These are phyloP conservation scores for Chinchilla lanigera DNA, from an alignment of 2,113 vertebrate species.

Conservation along the genomic window DNA sequence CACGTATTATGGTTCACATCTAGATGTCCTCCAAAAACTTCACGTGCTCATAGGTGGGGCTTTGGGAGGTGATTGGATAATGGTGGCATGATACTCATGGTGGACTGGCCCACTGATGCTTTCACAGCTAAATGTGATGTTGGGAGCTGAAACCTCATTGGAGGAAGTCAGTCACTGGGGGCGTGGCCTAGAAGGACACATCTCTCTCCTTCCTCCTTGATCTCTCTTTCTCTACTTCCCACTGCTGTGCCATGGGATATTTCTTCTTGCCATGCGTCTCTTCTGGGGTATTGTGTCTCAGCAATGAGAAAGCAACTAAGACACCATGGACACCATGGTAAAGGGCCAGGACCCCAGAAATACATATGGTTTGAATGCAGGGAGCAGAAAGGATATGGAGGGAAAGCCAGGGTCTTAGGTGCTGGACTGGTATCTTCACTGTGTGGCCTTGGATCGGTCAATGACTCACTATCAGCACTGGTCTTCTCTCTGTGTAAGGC, in stretches of 20 bases:
- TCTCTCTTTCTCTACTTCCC: not conserved
- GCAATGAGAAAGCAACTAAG: not conserved
- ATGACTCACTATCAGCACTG: not conserved
- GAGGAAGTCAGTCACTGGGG: not conserved
- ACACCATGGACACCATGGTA: not conserved
- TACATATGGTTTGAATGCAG: not conserved
- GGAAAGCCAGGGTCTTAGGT: not conserved
- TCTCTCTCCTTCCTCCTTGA: not conserved
- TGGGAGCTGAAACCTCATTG: not conserved
- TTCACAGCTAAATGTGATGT: not conserved
- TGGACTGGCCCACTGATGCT: not conserved
- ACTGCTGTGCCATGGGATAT: not conserved
- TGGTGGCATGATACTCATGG: not conserved
- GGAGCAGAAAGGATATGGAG: not conserved
- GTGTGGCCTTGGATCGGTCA: not conserved
- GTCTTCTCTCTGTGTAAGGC: not conserved
- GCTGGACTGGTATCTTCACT: not conserved
- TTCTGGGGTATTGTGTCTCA: not conserved
- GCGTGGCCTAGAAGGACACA: not conserved
- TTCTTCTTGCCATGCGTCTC: not conserved
- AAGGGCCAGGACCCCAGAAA: not conserved
- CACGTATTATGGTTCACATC: not conserved
- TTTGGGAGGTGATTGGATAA: not conserved
- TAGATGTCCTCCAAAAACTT: not conserved
- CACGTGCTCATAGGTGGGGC: not conserved